Percentiles rank a stretch among this genome's conserved stretches.
Evolutionary conservation across 2,113 vertebrate species (phyloP).

Genomic region (Phalacrocorax brasilianus): DNA sequence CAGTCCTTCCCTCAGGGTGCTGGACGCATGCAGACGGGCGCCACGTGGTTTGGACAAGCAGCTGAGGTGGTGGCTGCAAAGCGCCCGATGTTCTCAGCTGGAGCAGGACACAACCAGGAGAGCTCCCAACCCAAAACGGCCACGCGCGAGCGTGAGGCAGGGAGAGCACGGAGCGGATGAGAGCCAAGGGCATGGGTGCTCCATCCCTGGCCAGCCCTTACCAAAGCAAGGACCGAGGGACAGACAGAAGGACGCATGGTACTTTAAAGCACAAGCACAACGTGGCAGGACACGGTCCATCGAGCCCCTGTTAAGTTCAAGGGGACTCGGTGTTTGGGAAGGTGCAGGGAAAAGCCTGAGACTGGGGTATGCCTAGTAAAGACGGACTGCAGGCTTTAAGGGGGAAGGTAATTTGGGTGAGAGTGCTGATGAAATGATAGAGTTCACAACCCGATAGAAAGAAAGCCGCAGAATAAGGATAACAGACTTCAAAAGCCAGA

Average conservation of each 20-base stretch:
- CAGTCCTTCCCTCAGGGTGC: neutral
- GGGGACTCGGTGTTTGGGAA: neutral
- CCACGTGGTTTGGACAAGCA: neutral
- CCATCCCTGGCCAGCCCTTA: neutral
- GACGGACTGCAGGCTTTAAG: neutral
- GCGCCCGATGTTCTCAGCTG: neutral
- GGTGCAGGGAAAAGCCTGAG: neutral
- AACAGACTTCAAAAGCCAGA: constrained; percentile 11
- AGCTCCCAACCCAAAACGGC: neutral
- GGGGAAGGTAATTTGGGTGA: neutral
- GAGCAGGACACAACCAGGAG: neutral
- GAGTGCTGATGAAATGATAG: neutral
- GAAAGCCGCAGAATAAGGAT: neutral
- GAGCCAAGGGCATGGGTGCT: neutral
- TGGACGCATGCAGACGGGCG: rapidly evolving
- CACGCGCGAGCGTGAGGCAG: rapidly evolving
- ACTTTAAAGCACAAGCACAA: neutral
- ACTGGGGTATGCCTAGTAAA: neutral
- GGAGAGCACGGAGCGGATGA: neutral
- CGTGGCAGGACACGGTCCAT: neutral
- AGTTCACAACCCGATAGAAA: neutral
- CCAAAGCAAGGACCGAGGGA: neutral
- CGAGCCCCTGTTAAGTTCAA: rapidly evolving
- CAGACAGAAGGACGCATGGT: neutral
- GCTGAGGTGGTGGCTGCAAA: neutral